Evolutionary conservation across 37 sponge, comb jelly and placozoan species (phyloP).

Genomic region (Bolinopsis microptera): DNA sequence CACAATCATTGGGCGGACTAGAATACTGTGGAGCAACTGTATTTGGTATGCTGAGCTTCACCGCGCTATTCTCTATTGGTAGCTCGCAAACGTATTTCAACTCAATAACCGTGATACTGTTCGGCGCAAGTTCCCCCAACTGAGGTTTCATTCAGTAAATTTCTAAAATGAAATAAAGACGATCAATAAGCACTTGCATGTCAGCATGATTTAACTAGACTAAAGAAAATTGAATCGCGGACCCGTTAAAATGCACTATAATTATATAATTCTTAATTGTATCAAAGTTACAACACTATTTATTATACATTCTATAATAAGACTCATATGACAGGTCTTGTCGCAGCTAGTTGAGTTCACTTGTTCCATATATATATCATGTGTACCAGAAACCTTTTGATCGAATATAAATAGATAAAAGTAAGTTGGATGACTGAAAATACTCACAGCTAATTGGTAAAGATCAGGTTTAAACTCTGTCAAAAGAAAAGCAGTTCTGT

Average conservation of each 20-base stretch:
- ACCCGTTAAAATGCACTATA: too few species aligned
- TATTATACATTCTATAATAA: too few species aligned
- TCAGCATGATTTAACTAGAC: neutral
- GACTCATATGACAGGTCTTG: too few species aligned
- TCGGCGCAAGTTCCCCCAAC: conserved; percentile 41
- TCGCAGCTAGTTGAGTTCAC: too few species aligned
- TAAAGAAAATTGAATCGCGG: neutral
- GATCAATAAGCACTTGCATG: neutral
- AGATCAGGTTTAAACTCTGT: conserved; percentile 63
- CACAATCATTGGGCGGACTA: neutral
- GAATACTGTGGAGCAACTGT: conserved; percentile 55
- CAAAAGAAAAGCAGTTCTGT: conserved; percentile 24
- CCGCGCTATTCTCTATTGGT: conserved; percentile 14
- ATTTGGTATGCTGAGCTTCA: conserved; percentile 18
- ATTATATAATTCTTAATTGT: too few species aligned
- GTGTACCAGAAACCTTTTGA: too few species aligned
- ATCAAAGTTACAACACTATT: too few species aligned
- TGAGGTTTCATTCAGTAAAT: neutral
- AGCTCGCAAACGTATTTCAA: conserved; percentile 37
- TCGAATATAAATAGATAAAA: too few species aligned
- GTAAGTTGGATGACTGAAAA: neutral
- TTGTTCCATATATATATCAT: too few species aligned
- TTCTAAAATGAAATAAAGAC: neutral
- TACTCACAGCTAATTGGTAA: conserved; percentile 9
- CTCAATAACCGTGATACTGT: conserved; percentile 35